phyloP scores from a whole-genome alignment of 2,888 invertebrate genomes.

The Lasioglossum figueresi region DNA sequence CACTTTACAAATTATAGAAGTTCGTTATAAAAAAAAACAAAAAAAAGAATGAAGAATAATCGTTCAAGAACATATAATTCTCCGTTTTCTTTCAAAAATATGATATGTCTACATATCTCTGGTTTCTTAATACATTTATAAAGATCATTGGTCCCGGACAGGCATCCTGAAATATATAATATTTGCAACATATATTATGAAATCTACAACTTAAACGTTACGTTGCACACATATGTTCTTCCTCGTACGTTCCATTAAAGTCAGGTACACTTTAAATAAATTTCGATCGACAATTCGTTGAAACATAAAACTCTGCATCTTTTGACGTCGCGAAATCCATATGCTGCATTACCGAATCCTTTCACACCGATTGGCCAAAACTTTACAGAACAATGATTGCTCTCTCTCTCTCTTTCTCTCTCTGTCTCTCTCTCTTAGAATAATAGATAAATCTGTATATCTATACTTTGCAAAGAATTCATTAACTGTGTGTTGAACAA shows the following conservation, averaged over 20 bases:
- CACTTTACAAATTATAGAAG: conserved; percentile 70
- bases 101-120: conserved; percentile 68
- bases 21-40: conserved; percentile 38
- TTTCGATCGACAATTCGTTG: conserved; percentile 29
- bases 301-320: neutral
- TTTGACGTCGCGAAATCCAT: conserved; percentile 6
- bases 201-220: conserved; percentile 78
- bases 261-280: conserved; percentile 82
- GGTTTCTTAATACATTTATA: conserved; percentile 68
- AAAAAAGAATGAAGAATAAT: conserved; percentile 17
- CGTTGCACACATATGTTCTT: conserved; percentile 49
- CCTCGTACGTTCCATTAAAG: conserved; percentile 66
- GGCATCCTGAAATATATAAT: conserved; percentile 74
- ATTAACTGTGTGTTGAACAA: conserved; percentile 34
- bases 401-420: too few species aligned
- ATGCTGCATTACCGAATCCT: conserved; percentile 23
- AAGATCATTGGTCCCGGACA: conserved; percentile 77
- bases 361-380: neutral
- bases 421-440: neutral
- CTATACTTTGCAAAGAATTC: conserved; percentile 16
- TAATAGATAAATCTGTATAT: conserved; percentile 17
- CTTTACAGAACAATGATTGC: conserved; percentile 20
- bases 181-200: conserved; percentile 80
- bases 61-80: conserved; percentile 59
- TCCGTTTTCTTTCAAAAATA: conserved; percentile 65